Conservation (phyloP, 2,113 vertebrate species). For the Telmatochromis sp. region DNA sequence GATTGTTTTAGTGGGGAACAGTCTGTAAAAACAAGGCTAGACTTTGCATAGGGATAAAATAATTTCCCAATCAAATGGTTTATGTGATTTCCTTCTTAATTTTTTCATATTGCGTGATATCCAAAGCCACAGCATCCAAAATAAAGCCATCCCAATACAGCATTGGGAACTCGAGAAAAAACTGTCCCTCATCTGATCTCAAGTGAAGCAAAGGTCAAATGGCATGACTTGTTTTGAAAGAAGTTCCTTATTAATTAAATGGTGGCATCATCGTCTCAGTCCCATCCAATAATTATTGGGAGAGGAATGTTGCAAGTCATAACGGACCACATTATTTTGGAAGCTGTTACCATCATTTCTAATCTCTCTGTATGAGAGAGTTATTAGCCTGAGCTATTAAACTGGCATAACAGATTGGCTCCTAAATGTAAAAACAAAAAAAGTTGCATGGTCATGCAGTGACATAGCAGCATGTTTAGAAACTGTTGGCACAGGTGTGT, state of each 20-base stretch:
- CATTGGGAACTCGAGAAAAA: not conserved
- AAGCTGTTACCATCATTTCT: not conserved
- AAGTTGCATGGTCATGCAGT: not conserved
- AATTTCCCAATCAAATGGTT: not conserved
- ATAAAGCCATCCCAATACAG: not conserved
- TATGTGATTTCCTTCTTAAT: not conserved
- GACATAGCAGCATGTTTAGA: not conserved
- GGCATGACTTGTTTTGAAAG: not conserved
- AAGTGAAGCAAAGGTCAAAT: not conserved
- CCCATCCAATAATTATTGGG: not conserved
- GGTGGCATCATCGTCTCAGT: not conserved
- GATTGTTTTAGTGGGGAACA: not conserved
- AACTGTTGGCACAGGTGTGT: not conserved
- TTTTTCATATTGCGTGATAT: not conserved
- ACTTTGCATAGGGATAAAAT: not conserved
- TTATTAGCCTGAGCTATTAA: not conserved
- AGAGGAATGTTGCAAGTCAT: not conserved
- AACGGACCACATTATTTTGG: not conserved
- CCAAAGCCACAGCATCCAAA: not conserved
- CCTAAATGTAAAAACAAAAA: not conserved
- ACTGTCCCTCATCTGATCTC: not conserved
- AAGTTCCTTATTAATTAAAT: not conserved
- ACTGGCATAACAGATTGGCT: not conserved
- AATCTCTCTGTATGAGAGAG: not conserved
- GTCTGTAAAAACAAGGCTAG: not conserved